phyloP scores from a whole-genome alignment of 2,113 vertebrate species.

The Donacobius atricapilla region DNA sequence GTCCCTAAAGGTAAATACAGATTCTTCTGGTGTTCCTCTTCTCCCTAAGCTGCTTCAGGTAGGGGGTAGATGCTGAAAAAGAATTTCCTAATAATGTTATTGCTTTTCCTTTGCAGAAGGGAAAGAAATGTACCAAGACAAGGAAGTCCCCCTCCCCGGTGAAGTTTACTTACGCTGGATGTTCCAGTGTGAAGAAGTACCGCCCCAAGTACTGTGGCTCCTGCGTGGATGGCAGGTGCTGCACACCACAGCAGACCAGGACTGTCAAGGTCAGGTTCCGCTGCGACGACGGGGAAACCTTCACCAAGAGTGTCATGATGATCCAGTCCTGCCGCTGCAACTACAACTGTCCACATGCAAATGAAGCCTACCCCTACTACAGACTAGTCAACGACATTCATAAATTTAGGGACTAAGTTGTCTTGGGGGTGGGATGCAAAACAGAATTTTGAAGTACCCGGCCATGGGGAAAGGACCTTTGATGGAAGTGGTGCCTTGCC shows the following conservation, averaged over 20 bases:
- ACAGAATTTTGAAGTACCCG: constrained; percentile 44
- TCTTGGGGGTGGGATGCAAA: constrained; percentile 33
- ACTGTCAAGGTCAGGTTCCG: constrained; percentile 93
- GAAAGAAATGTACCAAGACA: constrained; percentile 95
- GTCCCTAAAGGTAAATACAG: constrained; percentile 87
- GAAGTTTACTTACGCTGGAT: constrained; percentile 89
- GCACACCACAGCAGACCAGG: constrained; percentile 89
- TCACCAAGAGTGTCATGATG: constrained; percentile 97
- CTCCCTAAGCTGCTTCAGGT: background rate
- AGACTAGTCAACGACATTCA: constrained; percentile 97
- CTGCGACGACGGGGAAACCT: constrained; percentile 92
- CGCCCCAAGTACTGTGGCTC: constrained; percentile 93
- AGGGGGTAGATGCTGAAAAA: background rate
- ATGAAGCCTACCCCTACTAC: constrained; percentile 91
- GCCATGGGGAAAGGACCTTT: constrained; percentile 56
- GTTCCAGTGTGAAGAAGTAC: constrained; percentile 93
- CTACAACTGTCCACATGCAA: constrained; percentile 88
- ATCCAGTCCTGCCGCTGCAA: constrained; percentile 97
- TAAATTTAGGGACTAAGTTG: constrained; percentile 93
- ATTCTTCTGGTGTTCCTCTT: background rate
- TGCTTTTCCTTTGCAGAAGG: constrained; percentile 80
- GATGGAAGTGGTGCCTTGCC: constrained; percentile 70
- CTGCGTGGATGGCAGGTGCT: constrained; percentile 94
- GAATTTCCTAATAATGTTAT: background rate
- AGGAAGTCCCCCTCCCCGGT: constrained; percentile 84